Conservation (phyloP, 2,888 invertebrate species). For the Helicoverpa assulta region DNA sequence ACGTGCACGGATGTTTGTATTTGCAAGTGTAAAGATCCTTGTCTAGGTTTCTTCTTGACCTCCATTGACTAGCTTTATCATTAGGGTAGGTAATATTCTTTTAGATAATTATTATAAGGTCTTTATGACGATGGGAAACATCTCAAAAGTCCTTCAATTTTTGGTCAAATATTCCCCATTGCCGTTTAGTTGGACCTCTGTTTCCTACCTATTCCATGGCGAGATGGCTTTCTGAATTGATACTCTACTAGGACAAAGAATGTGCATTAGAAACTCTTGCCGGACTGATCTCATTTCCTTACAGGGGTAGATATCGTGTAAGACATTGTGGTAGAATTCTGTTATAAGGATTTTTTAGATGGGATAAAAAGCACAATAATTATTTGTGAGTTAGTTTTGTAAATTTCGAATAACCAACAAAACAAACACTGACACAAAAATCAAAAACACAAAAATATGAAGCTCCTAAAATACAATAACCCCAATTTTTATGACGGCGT, state of each 20-base stretch:
- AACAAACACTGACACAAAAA: not conserved
- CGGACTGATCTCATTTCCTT: slow-evolving; percentile 44
- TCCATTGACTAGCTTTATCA: not conserved
- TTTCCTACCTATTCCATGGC: slow-evolving; percentile 13
- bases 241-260: slow-evolving; percentile 44
- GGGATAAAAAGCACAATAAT: too few species aligned
- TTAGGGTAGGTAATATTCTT: too few species aligned
- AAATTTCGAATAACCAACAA: not conserved
- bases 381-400: too few species aligned
- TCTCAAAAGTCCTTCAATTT: too few species aligned
- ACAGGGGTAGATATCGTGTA: not conserved
- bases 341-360: too few species aligned
- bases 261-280: slow-evolving; percentile 36
- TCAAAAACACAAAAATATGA: slow-evolving; percentile 34
- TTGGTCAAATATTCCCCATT: too few species aligned
- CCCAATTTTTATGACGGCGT: slow-evolving; percentile 53
- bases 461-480: slow-evolving; percentile 46
- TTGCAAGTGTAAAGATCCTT: not conserved
- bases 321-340: too few species aligned
- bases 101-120: too few species aligned
- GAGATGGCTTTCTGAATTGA: slow-evolving; percentile 47
- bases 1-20: not conserved
- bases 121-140: too few species aligned
- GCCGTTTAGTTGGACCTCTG: slow-evolving; percentile 3
- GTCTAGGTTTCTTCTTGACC: not conserved